Base-by-base conservation (phyloP, 2,888 invertebrate genomes). In the Drosophila flavopinicola region DNA sequence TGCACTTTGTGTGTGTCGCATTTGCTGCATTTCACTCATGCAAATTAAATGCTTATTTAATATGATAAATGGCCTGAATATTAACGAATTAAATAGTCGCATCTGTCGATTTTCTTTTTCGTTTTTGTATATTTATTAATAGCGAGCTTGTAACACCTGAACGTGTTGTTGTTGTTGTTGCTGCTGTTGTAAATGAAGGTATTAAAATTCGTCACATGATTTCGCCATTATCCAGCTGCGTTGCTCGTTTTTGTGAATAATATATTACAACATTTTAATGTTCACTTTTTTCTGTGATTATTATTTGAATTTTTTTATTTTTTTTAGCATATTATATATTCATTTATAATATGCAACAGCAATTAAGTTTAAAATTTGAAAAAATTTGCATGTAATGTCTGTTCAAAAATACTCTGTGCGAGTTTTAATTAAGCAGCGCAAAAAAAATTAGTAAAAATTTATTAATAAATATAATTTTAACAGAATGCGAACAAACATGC, bases 181-280 rank as follows among this genome's bases (percentile, higher is more conserved):
- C 11, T 20, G 5, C 25, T 39, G 25, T 3, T 60, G 67, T 69
- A 77, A 77, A 69, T 72, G 59, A 65, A 63, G 68, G 75, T 44
- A 78, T 78, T 78, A 72, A 77, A 78, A 78, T 78, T 58, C 77
- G 63, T 57, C 44, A 66, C 77, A 78, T 65, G 77, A 64, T 75
- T 66, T 66, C 39, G 38, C 33, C 44, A 64, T 75, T 74, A 61
- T 10, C 33, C 29, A 20, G 11, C 61, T 39, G 17, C 23, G 33
- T 10, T 42, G 13, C 17, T n/a, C 29, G 10, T 20, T 41, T 39
- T 13, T 42, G 27, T 25, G 20, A 37, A 53, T 57, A 30, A 27
- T 32, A 53, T 69, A 45, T 24, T 38, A 33, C 3, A 25, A 15
- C 20, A 39, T n/a, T 17, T 39, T 33, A 56, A 37, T 37, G 37